Conservation (phyloP, 2,797 vertebrate genomes). For the Sciurus vulgaris region DNA sequence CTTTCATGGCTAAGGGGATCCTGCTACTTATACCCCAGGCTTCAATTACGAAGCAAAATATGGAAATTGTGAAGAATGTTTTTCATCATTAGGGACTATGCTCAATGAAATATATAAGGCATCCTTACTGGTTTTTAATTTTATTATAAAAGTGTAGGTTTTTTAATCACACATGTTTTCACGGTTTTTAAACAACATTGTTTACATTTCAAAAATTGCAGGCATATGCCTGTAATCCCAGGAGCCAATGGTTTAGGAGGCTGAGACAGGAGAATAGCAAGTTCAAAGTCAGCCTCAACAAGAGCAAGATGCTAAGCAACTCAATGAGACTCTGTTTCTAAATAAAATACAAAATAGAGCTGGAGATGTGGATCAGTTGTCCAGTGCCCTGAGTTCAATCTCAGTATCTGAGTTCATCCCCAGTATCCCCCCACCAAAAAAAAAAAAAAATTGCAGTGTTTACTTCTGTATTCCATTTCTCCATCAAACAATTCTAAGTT, state of each 20-base stretch:
- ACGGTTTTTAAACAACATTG: background rate
- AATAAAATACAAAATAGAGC: no score
- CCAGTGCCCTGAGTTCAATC: no score
- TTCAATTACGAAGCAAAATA: slow-evolving; percentile 27
- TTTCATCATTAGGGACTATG: background rate
- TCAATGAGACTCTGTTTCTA: no score
- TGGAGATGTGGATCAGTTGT: no score
- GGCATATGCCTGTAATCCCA: background rate
- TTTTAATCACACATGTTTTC: background rate
- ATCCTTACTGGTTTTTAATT: background rate
- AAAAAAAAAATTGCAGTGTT: background rate
- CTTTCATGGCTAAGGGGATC: background rate
- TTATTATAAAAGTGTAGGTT: background rate
- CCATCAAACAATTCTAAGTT: background rate
- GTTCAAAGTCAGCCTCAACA: no score
- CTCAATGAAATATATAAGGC: background rate
- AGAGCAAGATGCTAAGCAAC: no score
- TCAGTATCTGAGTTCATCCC: no score
- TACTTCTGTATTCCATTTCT: background rate
- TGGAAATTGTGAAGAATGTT: background rate
- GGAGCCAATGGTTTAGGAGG: no score
- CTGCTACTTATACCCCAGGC: background rate
- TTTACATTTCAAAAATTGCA: background rate
- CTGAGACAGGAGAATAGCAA: no score
- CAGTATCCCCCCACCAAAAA: no score